Conservation (phyloP, 2,113 vertebrate species). For the Oreochromis niloticus region DNA sequence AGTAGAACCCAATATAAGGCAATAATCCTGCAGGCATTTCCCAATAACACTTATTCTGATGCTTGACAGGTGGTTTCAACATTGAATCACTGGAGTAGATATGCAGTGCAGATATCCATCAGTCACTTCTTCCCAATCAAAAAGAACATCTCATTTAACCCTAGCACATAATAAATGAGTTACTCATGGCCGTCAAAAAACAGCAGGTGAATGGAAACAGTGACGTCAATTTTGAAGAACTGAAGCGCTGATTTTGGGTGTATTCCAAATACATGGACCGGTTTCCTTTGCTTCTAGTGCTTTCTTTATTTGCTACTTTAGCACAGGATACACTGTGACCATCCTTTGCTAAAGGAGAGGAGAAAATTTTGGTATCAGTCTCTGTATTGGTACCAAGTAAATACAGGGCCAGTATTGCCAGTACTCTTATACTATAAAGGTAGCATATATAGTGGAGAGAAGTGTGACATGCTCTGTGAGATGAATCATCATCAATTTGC, state of each 20-base stretch:
- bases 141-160: background rate
- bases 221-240: background rate
- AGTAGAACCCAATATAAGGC: background rate
- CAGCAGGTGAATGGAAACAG: background rate
- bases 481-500: background rate
- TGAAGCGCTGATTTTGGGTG: background rate
- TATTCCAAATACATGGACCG: rapidly evolving
- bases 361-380: background rate
- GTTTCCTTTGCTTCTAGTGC: background rate
- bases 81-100: background rate
- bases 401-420: background rate
- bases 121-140: rapidly evolving
- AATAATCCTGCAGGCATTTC: background rate
- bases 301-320: background rate
- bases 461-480: background rate
- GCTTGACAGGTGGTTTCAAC: background rate
- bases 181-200: background rate
- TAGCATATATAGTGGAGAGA: background rate
- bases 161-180: background rate
- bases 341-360: background rate
- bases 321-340: background rate
- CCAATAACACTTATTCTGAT: background rate
- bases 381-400: background rate
- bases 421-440: background rate
- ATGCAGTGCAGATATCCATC: background rate